These are phyloP conservation scores for Pseudochirops corinnae DNA, from an alignment of 2,797 vertebrate species.

Conservation along the genomic window DNA sequence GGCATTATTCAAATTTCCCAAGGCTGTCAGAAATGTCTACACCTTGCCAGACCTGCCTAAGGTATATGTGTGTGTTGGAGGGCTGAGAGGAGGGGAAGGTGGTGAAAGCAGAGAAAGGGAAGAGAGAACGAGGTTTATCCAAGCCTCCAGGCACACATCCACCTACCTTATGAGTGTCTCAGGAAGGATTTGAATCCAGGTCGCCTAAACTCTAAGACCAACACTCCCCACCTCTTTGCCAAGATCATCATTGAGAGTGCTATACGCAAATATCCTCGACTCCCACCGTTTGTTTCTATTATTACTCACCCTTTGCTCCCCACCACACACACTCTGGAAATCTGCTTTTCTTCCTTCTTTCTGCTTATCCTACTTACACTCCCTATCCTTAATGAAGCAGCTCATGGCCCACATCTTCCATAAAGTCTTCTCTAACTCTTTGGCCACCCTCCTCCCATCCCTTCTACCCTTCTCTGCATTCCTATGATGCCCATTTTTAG, in stretches of 20 bases:
- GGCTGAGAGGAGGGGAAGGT: background rate
- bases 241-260: background rate
- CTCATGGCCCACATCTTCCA: background rate
- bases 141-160: background rate
- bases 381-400: background rate
- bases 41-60: background rate
- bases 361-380: background rate
- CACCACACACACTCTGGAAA: background rate
- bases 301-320: background rate
- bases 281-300: background rate
- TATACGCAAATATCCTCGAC: background rate
- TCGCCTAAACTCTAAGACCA: background rate
- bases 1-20: constrained; percentile 8
- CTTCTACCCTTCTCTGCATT: background rate
- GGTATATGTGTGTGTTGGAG: background rate
- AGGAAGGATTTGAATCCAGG: background rate
- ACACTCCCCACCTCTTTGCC: background rate
- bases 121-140: background rate
- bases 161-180: background rate
- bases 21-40: background rate
- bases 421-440: background rate
- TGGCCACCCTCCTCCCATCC: background rate
- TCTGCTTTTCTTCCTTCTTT: background rate
- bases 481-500: background rate
- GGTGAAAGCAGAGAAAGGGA: background rate